Percentiles rank a stretch among this genome's conserved stretches.
phyloP scores from a whole-genome alignment of 1,140 invertebrate species.

The Chelonus insularis region DNA sequence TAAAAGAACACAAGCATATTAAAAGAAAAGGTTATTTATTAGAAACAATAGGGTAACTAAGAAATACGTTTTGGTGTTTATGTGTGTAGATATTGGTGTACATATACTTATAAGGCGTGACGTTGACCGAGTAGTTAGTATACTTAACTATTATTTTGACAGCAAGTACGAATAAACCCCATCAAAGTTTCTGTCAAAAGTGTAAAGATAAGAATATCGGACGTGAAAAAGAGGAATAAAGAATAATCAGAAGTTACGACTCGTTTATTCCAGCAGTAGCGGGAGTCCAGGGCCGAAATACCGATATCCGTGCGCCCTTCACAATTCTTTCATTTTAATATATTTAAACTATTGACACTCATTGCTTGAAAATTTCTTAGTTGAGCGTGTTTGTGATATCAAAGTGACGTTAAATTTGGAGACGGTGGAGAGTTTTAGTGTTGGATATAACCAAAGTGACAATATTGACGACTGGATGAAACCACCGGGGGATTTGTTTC shows the following conservation, averaged over 20 bases:
- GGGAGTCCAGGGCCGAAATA: conserved; percentile 7
- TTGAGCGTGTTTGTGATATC: conserved; percentile 11
- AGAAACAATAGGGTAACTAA: too few species aligned
- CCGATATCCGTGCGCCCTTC: neutral
- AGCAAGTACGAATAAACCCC: neutral
- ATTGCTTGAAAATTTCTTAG: neutral
- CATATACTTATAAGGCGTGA: too few species aligned
- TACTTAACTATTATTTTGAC: neutral
- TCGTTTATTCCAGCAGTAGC: conserved; percentile 4
- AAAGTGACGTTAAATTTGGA: conserved; percentile 50
- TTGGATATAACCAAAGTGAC: conserved; percentile 51
- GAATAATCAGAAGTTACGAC: conserved; percentile 15
- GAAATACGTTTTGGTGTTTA: too few species aligned
- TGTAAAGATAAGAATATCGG: conserved; percentile 9
- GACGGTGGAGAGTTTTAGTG: conserved; percentile 62
- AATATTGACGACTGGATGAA: conserved; percentile 64
- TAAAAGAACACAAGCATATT: too few species aligned
- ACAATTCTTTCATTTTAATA: neutral
- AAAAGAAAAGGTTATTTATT: too few species aligned
- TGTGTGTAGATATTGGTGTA: neutral
- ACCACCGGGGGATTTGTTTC: conserved; percentile 71
- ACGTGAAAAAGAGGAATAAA: neutral
- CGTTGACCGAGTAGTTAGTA: too few species aligned
- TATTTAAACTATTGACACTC: neutral
- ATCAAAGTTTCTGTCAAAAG: conserved; percentile 17